Base-by-base conservation (phyloP, 2,113 vertebrate genomes). In the Mus spicilegus region DNA sequence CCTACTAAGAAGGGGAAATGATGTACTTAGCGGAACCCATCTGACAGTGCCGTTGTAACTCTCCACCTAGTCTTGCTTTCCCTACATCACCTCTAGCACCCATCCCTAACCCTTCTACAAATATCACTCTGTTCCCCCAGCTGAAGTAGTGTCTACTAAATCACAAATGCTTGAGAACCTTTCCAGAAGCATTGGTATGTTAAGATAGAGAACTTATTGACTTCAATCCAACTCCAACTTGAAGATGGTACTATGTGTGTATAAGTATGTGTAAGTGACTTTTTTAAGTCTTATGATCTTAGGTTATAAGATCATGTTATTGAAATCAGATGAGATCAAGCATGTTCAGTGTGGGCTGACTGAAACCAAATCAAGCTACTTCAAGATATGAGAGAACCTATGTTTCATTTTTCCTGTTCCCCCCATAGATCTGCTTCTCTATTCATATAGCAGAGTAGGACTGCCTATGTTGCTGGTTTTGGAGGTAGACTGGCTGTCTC, bases 321-420 rank as follows among this genome's bases (percentile, higher is more conserved):
- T 65, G 33, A 93, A 96, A 90, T 67, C 58, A 94, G 69, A 78
- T 80, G 81, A 42, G n/a, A 65, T 65, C 58, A 65, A 39, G 39
- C 36, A 30, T 39, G 39, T 30, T 17, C 39, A 65, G 39, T 4
- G 58, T 85, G 39, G 26, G 8, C 14, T 65, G 39, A 0, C 81
- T 65, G 20, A 94, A 96, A 88, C 46, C 36, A 93, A 76, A 78
- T 87, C 63, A 95, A 91, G 17, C n/a, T 87, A 77, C 46, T 87
- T 87, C 69, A 90, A 92, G 58, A 46, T 54, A 67, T 94, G 95
- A 78, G 11, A 22, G 24, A 56, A 73, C 16, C 56, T 63, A 39
- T 89, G 39, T 39, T 75, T 90, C 22, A 65, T 58, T 94, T 16
- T 85, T 56, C 19, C 24, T 36, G 26, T 77, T 63, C 91, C 26